Conservation (phyloP, 2,888 invertebrate species). For the Troilus luridus region DNA sequence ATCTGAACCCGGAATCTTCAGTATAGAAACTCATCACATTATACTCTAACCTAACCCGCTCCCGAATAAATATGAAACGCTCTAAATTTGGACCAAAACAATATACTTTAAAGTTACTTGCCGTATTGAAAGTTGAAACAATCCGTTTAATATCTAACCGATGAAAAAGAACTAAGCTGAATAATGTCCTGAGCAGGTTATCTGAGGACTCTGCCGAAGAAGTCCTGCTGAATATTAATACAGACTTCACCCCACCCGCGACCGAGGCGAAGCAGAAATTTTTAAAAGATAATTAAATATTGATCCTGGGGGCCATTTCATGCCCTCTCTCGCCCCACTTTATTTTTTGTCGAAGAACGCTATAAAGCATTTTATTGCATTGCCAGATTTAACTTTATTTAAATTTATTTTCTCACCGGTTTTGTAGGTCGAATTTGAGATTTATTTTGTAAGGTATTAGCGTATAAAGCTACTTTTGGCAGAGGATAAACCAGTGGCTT, state of each 20-base stretch:
- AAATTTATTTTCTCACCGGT: not conserved
- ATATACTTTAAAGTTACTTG: too few species aligned
- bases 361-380: not conserved
- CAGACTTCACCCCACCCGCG: not conserved
- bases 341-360: not conserved
- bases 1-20: too few species aligned
- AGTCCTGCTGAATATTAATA: not conserved
- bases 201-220: not conserved
- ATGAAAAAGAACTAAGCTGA: not conserved
- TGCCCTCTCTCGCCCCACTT: not conserved
- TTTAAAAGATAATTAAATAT: slow-evolving; percentile 25
- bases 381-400: not conserved
- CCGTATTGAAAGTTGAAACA: not conserved
- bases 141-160: not conserved
- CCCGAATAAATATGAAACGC: too few species aligned
- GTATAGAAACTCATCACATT: too few species aligned
- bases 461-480: too few species aligned
- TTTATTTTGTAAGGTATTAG: not conserved
- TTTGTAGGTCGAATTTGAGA: not conserved
- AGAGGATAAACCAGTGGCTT: too few species aligned
- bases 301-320: not conserved
- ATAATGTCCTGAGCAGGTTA: not conserved
- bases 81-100: too few species aligned
- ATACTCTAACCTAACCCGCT: too few species aligned
- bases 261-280: not conserved